Evolutionary conservation across 2,797 vertebrate genomes (phyloP).

Genomic region (Crotalus adamanteus): DNA sequence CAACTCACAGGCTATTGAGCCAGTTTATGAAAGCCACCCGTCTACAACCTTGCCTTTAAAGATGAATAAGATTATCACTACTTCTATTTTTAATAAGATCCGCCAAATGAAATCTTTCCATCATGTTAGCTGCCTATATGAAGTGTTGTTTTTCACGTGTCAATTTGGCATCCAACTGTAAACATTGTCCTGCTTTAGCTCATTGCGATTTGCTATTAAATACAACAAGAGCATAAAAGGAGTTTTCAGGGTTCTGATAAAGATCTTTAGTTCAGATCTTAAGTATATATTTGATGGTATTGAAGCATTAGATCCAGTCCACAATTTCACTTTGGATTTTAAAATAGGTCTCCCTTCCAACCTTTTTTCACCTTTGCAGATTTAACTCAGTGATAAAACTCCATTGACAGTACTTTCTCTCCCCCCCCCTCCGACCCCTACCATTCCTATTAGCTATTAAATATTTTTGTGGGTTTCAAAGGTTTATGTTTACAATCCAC

Average conservation of each 20-base stretch:
- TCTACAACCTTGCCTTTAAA: background rate
- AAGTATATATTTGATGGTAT: background rate
- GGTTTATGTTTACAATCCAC: background rate
- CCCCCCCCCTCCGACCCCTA: background rate
- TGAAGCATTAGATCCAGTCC: background rate
- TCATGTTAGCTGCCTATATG: background rate
- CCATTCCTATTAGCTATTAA: background rate
- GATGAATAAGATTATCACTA: background rate
- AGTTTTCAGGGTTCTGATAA: background rate
- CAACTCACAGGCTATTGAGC: slow-evolving; percentile 65
- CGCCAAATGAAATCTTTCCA: background rate
- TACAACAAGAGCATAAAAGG: background rate
- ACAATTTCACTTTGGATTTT: background rate
- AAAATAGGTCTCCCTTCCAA: background rate
- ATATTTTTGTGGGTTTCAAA: background rate
- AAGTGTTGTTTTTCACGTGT: background rate
- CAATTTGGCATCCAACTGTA: background rate
- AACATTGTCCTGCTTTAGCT: background rate
- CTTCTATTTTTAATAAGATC: background rate
- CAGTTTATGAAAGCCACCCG: slow-evolving; percentile 22
- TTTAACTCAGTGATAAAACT: background rate
- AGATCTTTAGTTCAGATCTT: background rate
- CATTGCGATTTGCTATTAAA: background rate
- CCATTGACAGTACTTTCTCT: background rate
- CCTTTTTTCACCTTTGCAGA: background rate